A percentile compares a stretch with the other conserved stretches of the same genome.
These are phyloP conservation scores for Wiebesia pumilae DNA, from an alignment of 1,140 invertebrate species.

Conservation along the genomic window DNA sequence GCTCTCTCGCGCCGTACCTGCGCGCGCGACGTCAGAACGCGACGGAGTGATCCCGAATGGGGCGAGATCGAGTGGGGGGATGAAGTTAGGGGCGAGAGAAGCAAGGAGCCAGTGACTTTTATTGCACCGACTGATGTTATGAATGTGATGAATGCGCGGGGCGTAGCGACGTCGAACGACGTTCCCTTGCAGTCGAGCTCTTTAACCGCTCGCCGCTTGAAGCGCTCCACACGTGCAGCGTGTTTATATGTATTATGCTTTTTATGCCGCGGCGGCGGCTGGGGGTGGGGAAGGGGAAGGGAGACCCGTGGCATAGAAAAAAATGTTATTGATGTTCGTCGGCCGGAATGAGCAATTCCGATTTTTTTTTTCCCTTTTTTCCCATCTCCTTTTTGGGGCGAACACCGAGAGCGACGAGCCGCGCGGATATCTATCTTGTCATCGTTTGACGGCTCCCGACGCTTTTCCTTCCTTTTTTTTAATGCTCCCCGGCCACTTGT, in stretches of 20 bases:
- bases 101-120: conserved; percentile 57
- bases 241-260: conserved; percentile 47
- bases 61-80: background rate
- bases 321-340: conserved; percentile 54
- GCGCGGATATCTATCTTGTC: conserved; percentile 44
- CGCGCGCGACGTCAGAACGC: no score
- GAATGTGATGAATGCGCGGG: conserved; percentile 56
- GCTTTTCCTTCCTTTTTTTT: background rate
- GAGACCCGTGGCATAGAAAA: background rate
- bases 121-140: conserved; percentile 60
- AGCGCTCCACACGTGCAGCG: conserved; percentile 16
- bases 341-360: conserved; percentile 53
- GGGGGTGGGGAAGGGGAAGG: background rate
- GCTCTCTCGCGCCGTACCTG: background rate
- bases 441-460: conserved; percentile 30
- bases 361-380: conserved; percentile 36
- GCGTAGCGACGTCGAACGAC: background rate
- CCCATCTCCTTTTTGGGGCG: background rate
- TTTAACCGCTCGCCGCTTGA: conserved; percentile 24
- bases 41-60: no score
- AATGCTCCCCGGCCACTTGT: background rate
- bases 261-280: conserved; percentile 38
- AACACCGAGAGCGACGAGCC: background rate
- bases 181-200: conserved; percentile 10
- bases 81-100: background rate